Evolutionary conservation across 2,797 vertebrate genomes (phyloP).

Genomic region (Lemur catta): DNA sequence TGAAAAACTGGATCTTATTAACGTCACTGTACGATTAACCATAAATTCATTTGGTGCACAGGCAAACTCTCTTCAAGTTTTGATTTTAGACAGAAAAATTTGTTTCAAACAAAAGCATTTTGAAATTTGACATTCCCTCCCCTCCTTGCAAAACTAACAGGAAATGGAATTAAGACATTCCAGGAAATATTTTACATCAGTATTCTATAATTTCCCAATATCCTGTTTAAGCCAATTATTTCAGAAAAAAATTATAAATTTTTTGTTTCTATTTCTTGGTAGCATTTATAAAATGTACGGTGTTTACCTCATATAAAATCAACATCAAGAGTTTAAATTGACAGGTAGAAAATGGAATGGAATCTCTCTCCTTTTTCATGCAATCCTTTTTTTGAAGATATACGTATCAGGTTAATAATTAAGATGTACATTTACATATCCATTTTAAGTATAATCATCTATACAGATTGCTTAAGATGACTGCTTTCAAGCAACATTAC

Average conservation of each 20-base stretch:
- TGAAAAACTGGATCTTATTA: background rate
- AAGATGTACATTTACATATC: background rate
- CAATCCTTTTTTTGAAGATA: background rate
- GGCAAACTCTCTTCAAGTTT: background rate
- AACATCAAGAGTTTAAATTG: background rate
- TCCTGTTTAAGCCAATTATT: constrained; percentile 20
- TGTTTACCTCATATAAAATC: constrained; percentile 15
- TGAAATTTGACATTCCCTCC: background rate
- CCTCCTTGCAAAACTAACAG: background rate
- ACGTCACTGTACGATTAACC: background rate
- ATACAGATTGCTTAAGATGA: background rate
- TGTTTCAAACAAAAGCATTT: background rate
- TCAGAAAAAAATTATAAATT: background rate
- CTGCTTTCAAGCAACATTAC: background rate
- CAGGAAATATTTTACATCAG: background rate
- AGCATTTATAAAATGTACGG: constrained; percentile 31
- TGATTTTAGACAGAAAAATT: constrained; percentile 16
- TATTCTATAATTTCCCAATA: constrained; percentile 49
- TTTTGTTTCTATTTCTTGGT: background rate
- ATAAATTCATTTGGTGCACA: background rate
- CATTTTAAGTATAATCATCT: background rate
- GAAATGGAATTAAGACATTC: constrained; percentile 33
- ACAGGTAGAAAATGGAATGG: background rate
- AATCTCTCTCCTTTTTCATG: background rate
- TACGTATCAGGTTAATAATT: background rate